Evolutionary conservation across 2,797 vertebrate species (phyloP).

Genomic region (Acridotheres tristis): DNA sequence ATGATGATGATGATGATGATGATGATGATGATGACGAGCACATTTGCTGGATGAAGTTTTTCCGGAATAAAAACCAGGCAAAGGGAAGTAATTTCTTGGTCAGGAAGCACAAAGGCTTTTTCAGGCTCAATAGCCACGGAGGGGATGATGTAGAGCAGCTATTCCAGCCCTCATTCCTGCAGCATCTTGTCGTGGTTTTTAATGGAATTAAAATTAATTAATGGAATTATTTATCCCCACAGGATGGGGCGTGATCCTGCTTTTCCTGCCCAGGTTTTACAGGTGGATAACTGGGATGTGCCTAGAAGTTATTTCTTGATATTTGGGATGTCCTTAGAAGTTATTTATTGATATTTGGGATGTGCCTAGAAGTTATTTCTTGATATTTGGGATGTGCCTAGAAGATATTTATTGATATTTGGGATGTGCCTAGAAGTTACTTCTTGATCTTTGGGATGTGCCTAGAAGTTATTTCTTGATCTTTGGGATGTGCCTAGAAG

Average conservation of each 20-base stretch:
- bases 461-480: too few relatives aligned
- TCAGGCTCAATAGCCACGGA: neutral
- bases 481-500: neutral
- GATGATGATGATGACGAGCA: neutral
- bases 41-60: neutral
- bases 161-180: neutral
- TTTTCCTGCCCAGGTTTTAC: neutral
- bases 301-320: neutral
- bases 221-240: neutral
- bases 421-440: neutral
- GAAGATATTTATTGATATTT: neutral
- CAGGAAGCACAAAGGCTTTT: neutral
- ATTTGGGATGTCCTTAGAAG: neutral
- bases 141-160: neutral
- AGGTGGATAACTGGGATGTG: neutral
- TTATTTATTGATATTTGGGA: neutral
- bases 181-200: neutral
- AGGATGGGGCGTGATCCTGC: rapidly evolving
- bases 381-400: neutral
- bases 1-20: neutral
- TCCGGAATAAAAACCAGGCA: slow-evolving; percentile 1
- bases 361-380: neutral
- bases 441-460: too few relatives aligned
- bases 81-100: slow-evolving; percentile 9
- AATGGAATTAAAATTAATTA: neutral